Percentiles rank a stretch among this genome's conserved stretches.
These are phyloP conservation scores for Teleopsis dalmanni DNA, from an alignment of 1,140 invertebrate species.

Conservation along the genomic window DNA sequence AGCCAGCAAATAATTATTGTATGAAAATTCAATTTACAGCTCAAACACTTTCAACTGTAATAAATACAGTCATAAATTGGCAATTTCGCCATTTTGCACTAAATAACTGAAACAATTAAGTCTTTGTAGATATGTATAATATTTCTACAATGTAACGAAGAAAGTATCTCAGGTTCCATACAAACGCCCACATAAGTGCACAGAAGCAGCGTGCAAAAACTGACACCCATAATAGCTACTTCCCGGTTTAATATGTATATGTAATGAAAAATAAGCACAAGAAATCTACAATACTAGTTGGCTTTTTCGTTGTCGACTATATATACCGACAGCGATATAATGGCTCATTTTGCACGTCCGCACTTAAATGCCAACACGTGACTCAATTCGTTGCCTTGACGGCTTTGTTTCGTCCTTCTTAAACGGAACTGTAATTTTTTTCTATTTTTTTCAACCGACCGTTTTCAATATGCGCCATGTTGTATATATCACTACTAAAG, in stretches of 20 bases:
- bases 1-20: too few species aligned
- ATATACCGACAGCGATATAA: background rate
- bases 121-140: background rate
- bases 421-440: too few species aligned
- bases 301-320: background rate
- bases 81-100: conserved; percentile 11
- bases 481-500: too few species aligned
- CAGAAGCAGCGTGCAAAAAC: conserved; percentile 4
- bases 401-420: too few species aligned
- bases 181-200: background rate
- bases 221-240: conserved; percentile 10
- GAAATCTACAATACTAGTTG: background rate
- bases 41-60: background rate
- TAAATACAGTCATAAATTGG: conserved; percentile 1
- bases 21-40: too few species aligned
- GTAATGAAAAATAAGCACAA: too few species aligned
- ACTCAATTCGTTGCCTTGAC: too few species aligned
- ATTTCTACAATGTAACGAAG: background rate
- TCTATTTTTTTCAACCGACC: too few species aligned
- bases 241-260: conserved; percentile 8
- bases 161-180: background rate
- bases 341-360: conserved; percentile 31
- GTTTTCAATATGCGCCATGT: too few species aligned
- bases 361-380: conserved; percentile 39
- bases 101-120: conserved; percentile 10